Evolutionary conservation across 2,797 vertebrate genomes (phyloP).

Genomic region (Sebastes melanostomus): DNA sequence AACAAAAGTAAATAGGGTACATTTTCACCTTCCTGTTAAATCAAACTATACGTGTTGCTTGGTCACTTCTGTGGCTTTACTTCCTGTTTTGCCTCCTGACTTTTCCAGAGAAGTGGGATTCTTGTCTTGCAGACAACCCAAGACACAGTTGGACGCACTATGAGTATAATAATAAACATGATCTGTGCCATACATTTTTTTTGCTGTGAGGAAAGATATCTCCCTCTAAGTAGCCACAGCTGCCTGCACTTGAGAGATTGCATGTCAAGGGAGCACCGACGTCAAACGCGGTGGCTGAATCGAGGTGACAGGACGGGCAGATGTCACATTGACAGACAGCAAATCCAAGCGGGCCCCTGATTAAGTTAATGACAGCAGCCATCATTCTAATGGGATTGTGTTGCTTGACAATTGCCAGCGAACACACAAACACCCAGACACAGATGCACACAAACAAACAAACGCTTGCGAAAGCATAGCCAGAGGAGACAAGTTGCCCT

Average conservation of each 20-base stretch:
- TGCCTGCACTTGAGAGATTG: slow-evolving; percentile 29
- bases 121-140: neutral
- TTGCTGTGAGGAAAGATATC: slow-evolving; percentile 3
- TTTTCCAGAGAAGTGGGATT: neutral
- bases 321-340: slow-evolving; percentile 51
- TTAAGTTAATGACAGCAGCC: slow-evolving; percentile 69
- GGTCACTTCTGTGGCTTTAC: neutral
- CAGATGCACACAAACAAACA: neutral
- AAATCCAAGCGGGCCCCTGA: slow-evolving; percentile 45
- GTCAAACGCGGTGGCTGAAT: slow-evolving; percentile 14
- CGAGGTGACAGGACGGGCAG: slow-evolving; percentile 45
- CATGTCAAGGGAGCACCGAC: slow-evolving; percentile 18
- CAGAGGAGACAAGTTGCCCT: slow-evolving; percentile 25
- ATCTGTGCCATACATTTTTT: neutral
- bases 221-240: slow-evolving; percentile 13
- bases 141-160: neutral
- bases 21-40: neutral
- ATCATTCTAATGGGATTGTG: slow-evolving; percentile 53
- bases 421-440: neutral
- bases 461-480: slow-evolving; percentile 24
- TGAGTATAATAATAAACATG: neutral
- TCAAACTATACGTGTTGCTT: neutral
- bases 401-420: slow-evolving; percentile 20
- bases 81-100: neutral
- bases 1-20: neutral